Evolutionary conservation across 35 echinoderm and acorn worm species (phyloP).

Genomic region (Heliocidaris erythrogramma): DNA sequence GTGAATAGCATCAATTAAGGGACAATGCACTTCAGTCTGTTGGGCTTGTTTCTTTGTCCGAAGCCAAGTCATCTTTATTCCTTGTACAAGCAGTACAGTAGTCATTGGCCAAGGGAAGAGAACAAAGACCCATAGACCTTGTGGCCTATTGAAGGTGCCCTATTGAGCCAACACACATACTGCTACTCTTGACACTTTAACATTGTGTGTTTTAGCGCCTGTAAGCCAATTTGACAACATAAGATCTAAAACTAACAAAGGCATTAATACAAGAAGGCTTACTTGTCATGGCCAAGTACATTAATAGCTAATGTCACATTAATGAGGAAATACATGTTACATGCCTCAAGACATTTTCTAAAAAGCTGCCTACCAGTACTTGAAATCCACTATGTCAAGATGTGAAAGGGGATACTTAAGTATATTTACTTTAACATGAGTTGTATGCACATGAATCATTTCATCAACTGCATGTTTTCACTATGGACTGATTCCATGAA

Average conservation of each 20-base stretch:
- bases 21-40: background rate
- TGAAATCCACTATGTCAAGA: too few species aligned
- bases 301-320: background rate
- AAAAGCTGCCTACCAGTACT: background rate
- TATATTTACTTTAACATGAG: background rate
- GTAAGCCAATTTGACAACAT: background rate
- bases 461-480: background rate
- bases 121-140: slow-evolving; percentile 1
- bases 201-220: background rate
- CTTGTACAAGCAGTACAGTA: background rate
- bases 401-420: background rate
- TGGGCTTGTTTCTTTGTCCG: background rate
- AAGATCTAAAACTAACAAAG: background rate
- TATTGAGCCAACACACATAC: background rate
- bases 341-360: background rate
- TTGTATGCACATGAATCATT: background rate
- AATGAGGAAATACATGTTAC: background rate
- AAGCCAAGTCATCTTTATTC: background rate
- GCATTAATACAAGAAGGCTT: background rate
- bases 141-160: background rate
- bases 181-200: background rate
- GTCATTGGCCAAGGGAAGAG: background rate
- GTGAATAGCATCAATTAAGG: background rate
- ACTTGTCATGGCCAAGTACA: background rate
- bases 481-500: background rate